Evolutionary conservation across 2,888 invertebrate genomes (phyloP).

Genomic region (Epirrhoe tristata): DNA sequence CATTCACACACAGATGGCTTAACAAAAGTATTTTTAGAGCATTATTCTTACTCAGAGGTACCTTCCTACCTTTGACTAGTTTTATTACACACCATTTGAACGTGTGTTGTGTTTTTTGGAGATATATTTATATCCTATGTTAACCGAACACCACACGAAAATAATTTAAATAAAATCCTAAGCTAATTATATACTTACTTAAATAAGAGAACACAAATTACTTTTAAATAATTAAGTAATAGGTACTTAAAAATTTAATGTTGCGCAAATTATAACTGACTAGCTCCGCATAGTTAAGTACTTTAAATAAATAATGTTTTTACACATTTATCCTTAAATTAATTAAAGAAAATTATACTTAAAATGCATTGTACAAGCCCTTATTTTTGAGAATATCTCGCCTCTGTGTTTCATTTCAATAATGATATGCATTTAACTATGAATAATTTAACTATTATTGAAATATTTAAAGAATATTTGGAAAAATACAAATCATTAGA

Average conservation of each 20-base stretch:
- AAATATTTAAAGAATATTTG: slow-evolving; percentile 72
- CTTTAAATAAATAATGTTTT: slow-evolving; percentile 84
- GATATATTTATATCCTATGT: slow-evolving; percentile 66
- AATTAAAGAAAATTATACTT: slow-evolving; percentile 69
- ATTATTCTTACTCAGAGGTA: slow-evolving; percentile 64
- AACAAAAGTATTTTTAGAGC: slow-evolving; percentile 56
- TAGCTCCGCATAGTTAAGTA: slow-evolving; percentile 86
- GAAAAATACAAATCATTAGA: slow-evolving; percentile 74
- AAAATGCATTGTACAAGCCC: slow-evolving; percentile 80
- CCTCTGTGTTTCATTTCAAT: slow-evolving; percentile 61
- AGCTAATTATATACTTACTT: slow-evolving; percentile 68
- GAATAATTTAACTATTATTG: slow-evolving; percentile 78
- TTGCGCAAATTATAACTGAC: slow-evolving; percentile 86
- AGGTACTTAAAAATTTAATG: slow-evolving; percentile 79
- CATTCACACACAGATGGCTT: slow-evolving; percentile 58
- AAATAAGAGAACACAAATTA: slow-evolving; percentile 83
- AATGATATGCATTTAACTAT: slow-evolving; percentile 82
- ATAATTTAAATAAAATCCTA: slow-evolving; percentile 81
- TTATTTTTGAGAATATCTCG: slow-evolving; percentile 66
- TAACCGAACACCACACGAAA: slow-evolving; percentile 84
- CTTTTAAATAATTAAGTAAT: slow-evolving; percentile 75
- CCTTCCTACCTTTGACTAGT: slow-evolving; percentile 78
- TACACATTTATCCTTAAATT: slow-evolving; percentile 82
- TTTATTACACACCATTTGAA: slow-evolving; percentile 73
- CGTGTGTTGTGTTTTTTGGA: slow-evolving; percentile 67